Conservation (phyloP, 2,113 vertebrate species). For the Shinisaurus crocodilurus region DNA sequence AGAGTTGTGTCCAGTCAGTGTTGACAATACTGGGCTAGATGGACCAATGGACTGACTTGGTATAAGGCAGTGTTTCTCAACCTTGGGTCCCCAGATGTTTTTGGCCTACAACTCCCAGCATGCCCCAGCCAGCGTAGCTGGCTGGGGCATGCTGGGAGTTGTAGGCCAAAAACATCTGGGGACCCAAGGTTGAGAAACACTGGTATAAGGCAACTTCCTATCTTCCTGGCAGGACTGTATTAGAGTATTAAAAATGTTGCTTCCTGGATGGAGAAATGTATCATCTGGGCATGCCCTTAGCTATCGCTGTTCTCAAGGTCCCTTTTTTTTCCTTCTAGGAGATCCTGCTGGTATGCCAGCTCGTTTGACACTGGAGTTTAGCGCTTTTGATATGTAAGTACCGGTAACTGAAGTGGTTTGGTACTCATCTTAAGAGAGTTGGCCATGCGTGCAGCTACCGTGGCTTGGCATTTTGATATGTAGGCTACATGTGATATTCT, state of each 20-base stretch:
- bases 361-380: slow-evolving; percentile 94
- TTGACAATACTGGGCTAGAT: too few relatives aligned
- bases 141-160: too few relatives aligned
- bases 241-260: not conserved
- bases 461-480: not conserved
- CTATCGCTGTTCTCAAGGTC: slow-evolving; percentile 20
- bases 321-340: slow-evolving; percentile 79
- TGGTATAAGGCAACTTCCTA: too few relatives aligned
- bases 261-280: not conserved
- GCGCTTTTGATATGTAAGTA: slow-evolving; percentile 97
- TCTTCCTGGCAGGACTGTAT: not conserved
- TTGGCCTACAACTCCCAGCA: too few relatives aligned
- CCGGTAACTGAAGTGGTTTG: slow-evolving; percentile 54
- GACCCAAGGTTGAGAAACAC: too few relatives aligned
- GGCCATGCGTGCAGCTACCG: not conserved
- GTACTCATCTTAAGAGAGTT: not conserved
- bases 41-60: too few relatives aligned
- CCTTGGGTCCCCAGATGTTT: too few relatives aligned
- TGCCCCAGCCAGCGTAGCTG: too few relatives aligned
- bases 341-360: slow-evolving; percentile 92
- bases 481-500: not conserved
- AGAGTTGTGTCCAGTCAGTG: too few relatives aligned
- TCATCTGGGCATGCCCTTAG: not conserved
- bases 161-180: too few relatives aligned
- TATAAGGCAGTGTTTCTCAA: too few relatives aligned